Conservation (phyloP, 2,888 invertebrate genomes). For the Drosophila helvetica region DNA sequence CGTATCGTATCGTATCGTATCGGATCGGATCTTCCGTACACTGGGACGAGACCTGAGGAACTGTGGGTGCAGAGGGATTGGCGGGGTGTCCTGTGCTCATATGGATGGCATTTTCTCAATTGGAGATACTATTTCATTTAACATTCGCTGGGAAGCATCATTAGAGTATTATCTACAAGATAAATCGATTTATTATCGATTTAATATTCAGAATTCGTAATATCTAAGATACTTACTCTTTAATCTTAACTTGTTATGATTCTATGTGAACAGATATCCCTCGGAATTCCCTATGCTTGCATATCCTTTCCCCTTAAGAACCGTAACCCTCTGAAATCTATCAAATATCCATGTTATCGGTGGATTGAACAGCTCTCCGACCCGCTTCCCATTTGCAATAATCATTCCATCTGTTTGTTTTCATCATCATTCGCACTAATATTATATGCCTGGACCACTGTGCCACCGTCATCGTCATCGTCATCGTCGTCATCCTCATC, state of each 20-base stretch:
- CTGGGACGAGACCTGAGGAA: conserved; percentile 13
- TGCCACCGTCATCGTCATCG: conserved; percentile 25
- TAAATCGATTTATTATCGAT: no score
- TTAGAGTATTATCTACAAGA: no score
- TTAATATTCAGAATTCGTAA: not conserved
- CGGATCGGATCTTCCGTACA: conserved; percentile 21
- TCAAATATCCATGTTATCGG: not conserved
- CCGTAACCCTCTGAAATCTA: no score
- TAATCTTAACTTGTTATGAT: no score
- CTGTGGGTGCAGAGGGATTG: not conserved
- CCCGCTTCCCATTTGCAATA: not conserved
- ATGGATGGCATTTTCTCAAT: no score
- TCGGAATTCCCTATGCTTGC: no score
- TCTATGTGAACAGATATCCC: no score
- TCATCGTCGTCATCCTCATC: conserved; percentile 27
- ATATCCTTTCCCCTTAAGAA: no score
- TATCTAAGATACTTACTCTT: no score
- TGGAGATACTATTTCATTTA: no score
- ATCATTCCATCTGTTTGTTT: not conserved
- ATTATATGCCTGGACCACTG: conserved; percentile 14
- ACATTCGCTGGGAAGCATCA: no score
- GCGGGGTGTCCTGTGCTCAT: not conserved
- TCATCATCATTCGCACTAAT: not conserved
- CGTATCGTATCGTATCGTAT: not conserved
- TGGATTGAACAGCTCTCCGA: not conserved